Evolutionary conservation across 2,888 invertebrate genomes (phyloP), one percentile per base, ranked within the genome.

Genomic region (Onchidella celtica): DNA sequence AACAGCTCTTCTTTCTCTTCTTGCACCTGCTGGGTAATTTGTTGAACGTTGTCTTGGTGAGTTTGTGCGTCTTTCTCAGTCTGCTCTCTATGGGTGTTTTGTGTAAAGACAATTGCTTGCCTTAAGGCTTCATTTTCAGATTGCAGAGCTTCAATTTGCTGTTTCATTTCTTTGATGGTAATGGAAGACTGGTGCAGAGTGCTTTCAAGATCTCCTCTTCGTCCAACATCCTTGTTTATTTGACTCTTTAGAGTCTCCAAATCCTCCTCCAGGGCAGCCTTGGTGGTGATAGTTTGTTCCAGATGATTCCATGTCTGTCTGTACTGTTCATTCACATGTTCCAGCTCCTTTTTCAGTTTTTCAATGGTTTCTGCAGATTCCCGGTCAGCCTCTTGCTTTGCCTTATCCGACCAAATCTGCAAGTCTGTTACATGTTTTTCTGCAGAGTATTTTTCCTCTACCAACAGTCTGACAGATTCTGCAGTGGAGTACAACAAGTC

Each of bases 391-490:
- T 36, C 65, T 57, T n/a, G 40, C 3, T 80, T 74, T 21, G 11
- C 36, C 3, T n/a, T 55, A 57, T 66, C 68, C 14, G 59, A 24
- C 74, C 80, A 75, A 1, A 38, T 34, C 40, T 68, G 66, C n/a
- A 80, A 14, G 3, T 80, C 80, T 17, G 69, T 40, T n/a, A 59
- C 34, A 59, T 65, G 38, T 68, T 68, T 80, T 32, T 80, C 80
- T 57, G 80, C 74, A n/a, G 73, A n/a, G 29, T 69, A 68, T 27
- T 73, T 84, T 32, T 77, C 80, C 24, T 84, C 79, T 47, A 80
- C 80, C 11, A 75, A 14, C 24, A 80, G 80, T 40, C 80, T 55
- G 3, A 80, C 80, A 38, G 80, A 72, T 38, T 80, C 80, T 38
- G 74, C 80, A 27, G 80, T 80, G n/a, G 80, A 55, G 40, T 80